Conservation (phyloP, 2,888 invertebrate genomes). For the Anodontia alba region DNA sequence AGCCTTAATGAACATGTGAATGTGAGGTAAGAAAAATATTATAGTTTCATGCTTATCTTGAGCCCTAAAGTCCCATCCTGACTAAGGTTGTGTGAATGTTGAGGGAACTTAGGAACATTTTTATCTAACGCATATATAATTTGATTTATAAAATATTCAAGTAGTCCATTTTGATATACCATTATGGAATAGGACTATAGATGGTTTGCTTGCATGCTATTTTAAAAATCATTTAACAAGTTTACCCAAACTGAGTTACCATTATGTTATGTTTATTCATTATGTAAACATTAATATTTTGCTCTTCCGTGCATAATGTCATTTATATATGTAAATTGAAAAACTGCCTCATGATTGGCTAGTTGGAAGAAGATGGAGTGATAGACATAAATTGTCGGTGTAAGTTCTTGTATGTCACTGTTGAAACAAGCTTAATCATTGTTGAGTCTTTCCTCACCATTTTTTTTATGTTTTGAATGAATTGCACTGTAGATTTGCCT, state of each 20-base stretch:
- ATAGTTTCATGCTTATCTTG: no score
- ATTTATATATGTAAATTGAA: not conserved
- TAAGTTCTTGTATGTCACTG: no score
- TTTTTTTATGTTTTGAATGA: not conserved
- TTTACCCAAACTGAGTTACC: conserved; percentile 14
- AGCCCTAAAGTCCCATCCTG: no score
- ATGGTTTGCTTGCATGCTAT: conserved; percentile 17
- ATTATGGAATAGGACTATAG: conserved; percentile 16
- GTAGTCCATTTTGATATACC: conserved; percentile 19
- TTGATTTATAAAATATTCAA: conserved; percentile 9
- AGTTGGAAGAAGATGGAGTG: no score
- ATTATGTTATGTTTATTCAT: conserved; percentile 14
- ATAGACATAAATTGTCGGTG: no score
- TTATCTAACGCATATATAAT: conserved; percentile 6
- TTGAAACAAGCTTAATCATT: no score
- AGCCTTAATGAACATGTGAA: no score
- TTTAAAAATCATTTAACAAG: conserved; percentile 12
- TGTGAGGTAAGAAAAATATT: no score
- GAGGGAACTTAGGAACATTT: not conserved
- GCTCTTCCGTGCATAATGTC: conserved; percentile 7
- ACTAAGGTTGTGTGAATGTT: conserved; percentile 10
- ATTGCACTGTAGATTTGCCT: not conserved
- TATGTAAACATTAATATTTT: not conserved
- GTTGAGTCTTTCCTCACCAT: no score
- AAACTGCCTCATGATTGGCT: not conserved